phyloP scores from a whole-genome alignment of 2,888 invertebrate species.

The Netelia inedita region DNA sequence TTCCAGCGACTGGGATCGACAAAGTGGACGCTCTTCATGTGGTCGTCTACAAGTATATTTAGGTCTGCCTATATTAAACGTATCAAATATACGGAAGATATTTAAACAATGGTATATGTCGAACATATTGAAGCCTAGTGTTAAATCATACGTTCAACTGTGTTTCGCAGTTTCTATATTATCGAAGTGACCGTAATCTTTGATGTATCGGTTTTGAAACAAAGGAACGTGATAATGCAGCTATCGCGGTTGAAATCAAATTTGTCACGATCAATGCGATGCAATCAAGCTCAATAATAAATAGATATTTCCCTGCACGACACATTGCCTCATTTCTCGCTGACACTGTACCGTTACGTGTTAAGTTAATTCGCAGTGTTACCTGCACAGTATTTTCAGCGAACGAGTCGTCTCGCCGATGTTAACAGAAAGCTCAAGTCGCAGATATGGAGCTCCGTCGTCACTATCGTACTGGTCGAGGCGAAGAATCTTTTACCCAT shows the following conservation, averaged over 20 bases:
- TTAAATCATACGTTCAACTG: too few relatives aligned
- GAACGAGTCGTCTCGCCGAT: slow-evolving; percentile 91
- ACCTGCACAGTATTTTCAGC: slow-evolving; percentile 90
- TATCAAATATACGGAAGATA: not conserved
- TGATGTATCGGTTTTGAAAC: not conserved
- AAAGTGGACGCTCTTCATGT: too few relatives aligned
- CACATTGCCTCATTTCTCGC: slow-evolving; percentile 13
- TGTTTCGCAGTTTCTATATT: not conserved
- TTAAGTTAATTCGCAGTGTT: slow-evolving; percentile 69
- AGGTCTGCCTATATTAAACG: slow-evolving; percentile 87
- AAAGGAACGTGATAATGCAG: not conserved
- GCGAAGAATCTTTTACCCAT: slow-evolving; percentile 95
- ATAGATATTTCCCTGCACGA: slow-evolving; percentile 73
- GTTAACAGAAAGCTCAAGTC: slow-evolving; percentile 94
- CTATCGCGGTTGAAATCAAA: not conserved
- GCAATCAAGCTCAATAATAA: not conserved
- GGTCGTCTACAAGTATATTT: slow-evolving; percentile 70
- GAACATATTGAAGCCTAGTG: not conserved
- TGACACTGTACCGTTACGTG: slow-evolving; percentile 58
- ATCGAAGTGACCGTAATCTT: not conserved
- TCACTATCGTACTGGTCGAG: slow-evolving; percentile 98
- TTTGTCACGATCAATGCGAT: not conserved
- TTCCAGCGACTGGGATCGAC: too few relatives aligned
- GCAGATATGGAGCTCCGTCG: slow-evolving; percentile 98
- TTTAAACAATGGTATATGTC: not conserved